These are phyloP conservation scores for Pogonocichla stellata DNA, from an alignment of 2,113 vertebrate genomes.

Conservation along the genomic window DNA sequence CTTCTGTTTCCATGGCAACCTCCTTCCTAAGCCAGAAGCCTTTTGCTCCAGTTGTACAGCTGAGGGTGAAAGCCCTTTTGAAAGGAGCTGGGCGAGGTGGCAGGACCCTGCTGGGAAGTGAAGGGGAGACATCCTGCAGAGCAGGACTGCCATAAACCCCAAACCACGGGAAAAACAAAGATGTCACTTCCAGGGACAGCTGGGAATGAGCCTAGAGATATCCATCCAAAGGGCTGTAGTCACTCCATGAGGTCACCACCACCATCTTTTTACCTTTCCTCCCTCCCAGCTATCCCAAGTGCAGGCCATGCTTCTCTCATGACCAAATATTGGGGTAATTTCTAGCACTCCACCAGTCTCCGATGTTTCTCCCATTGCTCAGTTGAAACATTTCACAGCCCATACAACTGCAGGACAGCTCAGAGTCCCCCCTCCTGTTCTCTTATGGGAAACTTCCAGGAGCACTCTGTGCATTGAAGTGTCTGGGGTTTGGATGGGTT, in stretches of 20 bases:
- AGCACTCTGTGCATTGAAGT: not conserved
- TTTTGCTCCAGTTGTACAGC: not conserved
- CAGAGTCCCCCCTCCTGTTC: not conserved
- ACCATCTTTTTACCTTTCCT: not conserved
- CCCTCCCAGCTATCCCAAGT: not conserved
- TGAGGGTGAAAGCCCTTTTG: not conserved
- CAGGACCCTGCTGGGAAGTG: not conserved
- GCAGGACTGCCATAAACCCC: not conserved
- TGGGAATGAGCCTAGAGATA: not conserved
- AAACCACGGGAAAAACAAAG: not conserved
- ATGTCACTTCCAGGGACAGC: not conserved
- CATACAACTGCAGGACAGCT: not conserved
- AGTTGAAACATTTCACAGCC: not conserved
- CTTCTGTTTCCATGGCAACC: conserved; percentile 62
- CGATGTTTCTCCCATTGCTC: not conserved
- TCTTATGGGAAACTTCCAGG: not conserved
- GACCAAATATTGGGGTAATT: not conserved
- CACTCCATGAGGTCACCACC: rapidly evolving
- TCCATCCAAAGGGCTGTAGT: not conserved
- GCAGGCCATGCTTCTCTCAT: not conserved
- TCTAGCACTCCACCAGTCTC: not conserved
- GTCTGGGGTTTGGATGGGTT: not conserved
- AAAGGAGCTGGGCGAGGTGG: not conserved
- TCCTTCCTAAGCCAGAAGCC: conserved; percentile 26
- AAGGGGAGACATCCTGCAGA: not conserved